A percentile compares a stretch with the other conserved stretches of the same genome.
Conservation (phyloP, 2,113 vertebrate species). For the Elaphurus davidianus region DNA sequence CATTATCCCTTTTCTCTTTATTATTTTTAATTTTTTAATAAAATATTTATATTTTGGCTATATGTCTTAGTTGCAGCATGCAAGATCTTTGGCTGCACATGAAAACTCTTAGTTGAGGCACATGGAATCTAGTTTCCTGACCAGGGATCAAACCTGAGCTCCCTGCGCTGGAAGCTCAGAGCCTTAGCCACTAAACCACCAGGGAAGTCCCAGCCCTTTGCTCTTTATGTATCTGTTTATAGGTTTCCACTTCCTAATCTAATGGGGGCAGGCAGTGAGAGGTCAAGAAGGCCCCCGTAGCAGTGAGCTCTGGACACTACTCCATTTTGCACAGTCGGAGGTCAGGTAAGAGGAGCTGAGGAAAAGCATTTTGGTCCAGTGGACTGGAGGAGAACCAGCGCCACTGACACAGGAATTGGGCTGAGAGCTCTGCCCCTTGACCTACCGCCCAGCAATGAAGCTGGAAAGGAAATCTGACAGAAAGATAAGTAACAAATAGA, state of each 20-base stretch:
- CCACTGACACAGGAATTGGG: accelerated
- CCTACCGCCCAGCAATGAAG: not conserved
- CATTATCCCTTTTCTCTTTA: not conserved
- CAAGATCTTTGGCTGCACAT: not conserved
- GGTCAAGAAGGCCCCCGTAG: accelerated
- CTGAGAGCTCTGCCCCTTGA: not conserved
- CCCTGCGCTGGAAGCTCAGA: not conserved
- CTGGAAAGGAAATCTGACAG: not conserved
- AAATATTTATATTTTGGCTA: not conserved
- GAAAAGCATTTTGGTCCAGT: too few species aligned
- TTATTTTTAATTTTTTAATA: not conserved
- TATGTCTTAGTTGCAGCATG: not conserved
- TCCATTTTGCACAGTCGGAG: not conserved
- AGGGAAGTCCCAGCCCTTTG: not conserved
- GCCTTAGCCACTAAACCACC: not conserved
- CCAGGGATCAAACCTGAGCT: not conserved
- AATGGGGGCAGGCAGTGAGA: too few species aligned
- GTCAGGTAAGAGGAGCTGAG: not conserved
- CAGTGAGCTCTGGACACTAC: not conserved
- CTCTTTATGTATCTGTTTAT: not conserved
- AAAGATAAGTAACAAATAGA: not conserved
- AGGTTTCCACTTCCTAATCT: not conserved
- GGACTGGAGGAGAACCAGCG: not conserved
- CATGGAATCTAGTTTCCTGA: not conserved
- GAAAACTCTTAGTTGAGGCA: not conserved